A percentile compares a stretch with the other conserved stretches of the same genome.
Conservation (phyloP, 2,888 invertebrate genomes). For the Gasteruption jaculator region DNA sequence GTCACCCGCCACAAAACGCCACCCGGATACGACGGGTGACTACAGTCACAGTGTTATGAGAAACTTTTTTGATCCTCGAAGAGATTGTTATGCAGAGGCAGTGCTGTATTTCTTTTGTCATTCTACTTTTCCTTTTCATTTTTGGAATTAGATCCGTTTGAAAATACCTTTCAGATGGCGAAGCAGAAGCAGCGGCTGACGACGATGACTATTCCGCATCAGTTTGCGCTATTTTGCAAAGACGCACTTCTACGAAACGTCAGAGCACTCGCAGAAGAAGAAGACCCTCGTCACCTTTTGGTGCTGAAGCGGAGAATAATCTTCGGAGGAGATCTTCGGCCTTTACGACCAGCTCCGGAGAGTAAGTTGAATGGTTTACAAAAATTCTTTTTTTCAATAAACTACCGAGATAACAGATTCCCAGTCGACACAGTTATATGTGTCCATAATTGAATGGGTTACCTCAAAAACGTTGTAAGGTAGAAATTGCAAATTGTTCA, state of each 20-base stretch:
- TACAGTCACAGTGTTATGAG: too few relatives aligned
- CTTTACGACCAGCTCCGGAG: slow-evolving; percentile 82
- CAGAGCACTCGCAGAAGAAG: slow-evolving; percentile 62
- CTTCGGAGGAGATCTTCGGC: slow-evolving; percentile 65
- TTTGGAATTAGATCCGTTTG: not conserved
- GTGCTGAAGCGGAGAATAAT: slow-evolving; percentile 49
- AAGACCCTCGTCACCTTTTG: slow-evolving; percentile 58
- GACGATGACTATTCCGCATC: slow-evolving; percentile 85
- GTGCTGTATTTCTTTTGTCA: too few relatives aligned
- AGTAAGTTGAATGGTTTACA: slow-evolving; percentile 65
- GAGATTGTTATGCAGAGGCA: too few relatives aligned
- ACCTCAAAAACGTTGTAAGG: too few relatives aligned
- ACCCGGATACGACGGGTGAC: too few relatives aligned
- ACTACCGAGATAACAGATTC: too few relatives aligned
- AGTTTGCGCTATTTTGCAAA: slow-evolving; percentile 77
- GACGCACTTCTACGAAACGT: slow-evolving; percentile 70
- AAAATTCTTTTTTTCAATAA: too few relatives aligned
- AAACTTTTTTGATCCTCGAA: too few relatives aligned
- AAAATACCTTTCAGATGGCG: slow-evolving; percentile 26
- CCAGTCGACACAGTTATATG: too few relatives aligned
- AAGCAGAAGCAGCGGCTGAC: slow-evolving; percentile 53
- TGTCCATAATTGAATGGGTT: too few relatives aligned
- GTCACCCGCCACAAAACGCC: too few relatives aligned
- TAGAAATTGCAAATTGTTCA: too few relatives aligned
- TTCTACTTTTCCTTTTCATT: not conserved